Base-by-base conservation (phyloP, 92 coral and sea anemone species). In the Epizoanthus rinbou region DNA sequence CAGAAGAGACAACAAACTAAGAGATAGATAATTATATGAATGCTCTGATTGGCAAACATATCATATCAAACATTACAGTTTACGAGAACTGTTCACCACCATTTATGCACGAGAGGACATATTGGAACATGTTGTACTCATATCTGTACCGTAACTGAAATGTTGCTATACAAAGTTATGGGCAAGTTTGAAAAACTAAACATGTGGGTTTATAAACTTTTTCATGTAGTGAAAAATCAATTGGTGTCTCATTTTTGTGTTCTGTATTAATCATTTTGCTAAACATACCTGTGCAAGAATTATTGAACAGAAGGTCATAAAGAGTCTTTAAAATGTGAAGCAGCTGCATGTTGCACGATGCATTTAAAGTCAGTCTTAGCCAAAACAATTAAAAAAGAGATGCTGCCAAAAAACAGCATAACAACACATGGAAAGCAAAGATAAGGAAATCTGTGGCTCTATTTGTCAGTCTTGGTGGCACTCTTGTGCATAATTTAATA, bases 401-500 rank as follows among this genome's bases (percentile, higher is more conserved):
- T 62, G 66, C 66, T 62, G 66, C 66, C 66, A 62, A 62, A 62
- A 62, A 31, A 62, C 66, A 62, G 66, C 23, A 62, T 62, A 21
- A 62, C 66, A 60, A 60, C 28, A 60, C 28, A 60, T 60, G 25
- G 66, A 60, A 60, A 60, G 66, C 66, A 60, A 60, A 66, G 71
- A 66, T 18, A 66, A 66, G 71, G 71, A 66, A 66, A 66, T 13
- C 71, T 66, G 72, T 66, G 45, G 47, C 72, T 66, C 47, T 28
- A n/a, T 28, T 66, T 66, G 72, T 66, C 47, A 66, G 72, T 66
- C 47, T 66, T 28, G 47, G 72, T 66, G 72, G 72, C 45, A 66
- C 72, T 66, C 45, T 10, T 66, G 72, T 66, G 47, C 72, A 66
- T 66, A 65, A n/a, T 24, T 13, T 5, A 66, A 3, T 66, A 66